Base-by-base conservation (phyloP, 1,140 invertebrate species). In the Pseudomyrmex cubaensis region DNA sequence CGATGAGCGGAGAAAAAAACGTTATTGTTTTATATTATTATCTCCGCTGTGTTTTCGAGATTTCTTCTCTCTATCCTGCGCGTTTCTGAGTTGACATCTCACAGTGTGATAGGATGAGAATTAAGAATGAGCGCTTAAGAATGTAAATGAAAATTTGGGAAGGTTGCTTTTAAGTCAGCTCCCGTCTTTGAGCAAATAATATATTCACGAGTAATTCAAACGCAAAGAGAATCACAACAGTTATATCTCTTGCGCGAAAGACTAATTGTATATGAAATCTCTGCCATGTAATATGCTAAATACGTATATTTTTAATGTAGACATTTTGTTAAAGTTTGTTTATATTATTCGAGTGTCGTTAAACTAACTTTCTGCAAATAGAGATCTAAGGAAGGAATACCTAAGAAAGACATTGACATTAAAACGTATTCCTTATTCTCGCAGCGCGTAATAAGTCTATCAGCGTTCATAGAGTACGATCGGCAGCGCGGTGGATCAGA, bases 61-160 rank as follows among this genome's bases (percentile, higher is more conserved):
- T 69, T 69, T 57, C 75, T 69, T 67, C 50, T 46, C 15, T 44
- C 48, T n/a, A 50, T 44, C 20, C 50, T 77, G n/a, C 50, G n/a
- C 67, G 46, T 74, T 74, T 74, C 69, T 12, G 8, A 73, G 46
- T 62, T 25, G 22, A 74, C 44, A 44, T 74, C 76, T 48, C n/a
- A n/a, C 75, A 52, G 15, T 7, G 44, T 44, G 72, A n/a, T 48
- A 77, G 5, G 62, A 75, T 63, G 72, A 83, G 80, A 74, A 50
- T 83, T 83, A n/a, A n/a, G n/a, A n/a, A 83, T 83, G n/a, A n/a
- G 56, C 70, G 67, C 57, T 20, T 59, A 46, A 52, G 69, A 73
- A 82, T 82, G 72, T 48, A 83, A 83, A 83, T 83, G 72, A 75
- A 83, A 83, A 83, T 83, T 83, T 74, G 72, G 61, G 50, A 75